Conservation (phyloP, 2,797 vertebrate genomes). For the Sebastes nivosus region DNA sequence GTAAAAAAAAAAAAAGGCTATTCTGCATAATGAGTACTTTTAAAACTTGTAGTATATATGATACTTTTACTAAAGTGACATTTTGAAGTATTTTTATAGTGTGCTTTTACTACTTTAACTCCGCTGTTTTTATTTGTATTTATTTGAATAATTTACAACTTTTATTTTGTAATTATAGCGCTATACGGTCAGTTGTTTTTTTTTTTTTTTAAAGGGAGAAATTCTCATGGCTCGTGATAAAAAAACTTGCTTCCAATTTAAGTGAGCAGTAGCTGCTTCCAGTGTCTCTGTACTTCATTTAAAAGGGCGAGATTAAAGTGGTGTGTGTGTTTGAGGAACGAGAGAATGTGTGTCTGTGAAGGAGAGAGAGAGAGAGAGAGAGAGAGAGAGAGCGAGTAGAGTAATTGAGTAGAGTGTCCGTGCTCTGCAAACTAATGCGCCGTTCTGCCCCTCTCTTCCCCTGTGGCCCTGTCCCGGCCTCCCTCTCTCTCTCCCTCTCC, state of each 20-base stretch:
- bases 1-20: background rate
- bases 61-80: background rate
- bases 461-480: slow-evolving; percentile 69
- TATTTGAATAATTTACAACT: slow-evolving; percentile 1
- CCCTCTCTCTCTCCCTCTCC: slow-evolving; percentile 11
- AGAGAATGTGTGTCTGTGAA: slow-evolving; percentile 19
- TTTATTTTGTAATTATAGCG: slow-evolving; percentile 7
- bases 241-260: slow-evolving; percentile 41
- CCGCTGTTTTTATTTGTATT: background rate
- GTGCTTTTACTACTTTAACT: background rate
- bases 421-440: slow-evolving; percentile 81
- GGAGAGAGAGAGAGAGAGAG: background rate
- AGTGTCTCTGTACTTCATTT: slow-evolving; percentile 63
- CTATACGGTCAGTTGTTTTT: background rate
- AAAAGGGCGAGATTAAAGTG: slow-evolving; percentile 70
- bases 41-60: background rate
- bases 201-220: background rate
- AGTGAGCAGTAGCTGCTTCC: slow-evolving; percentile 48
- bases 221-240: slow-evolving; percentile 10
- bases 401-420: slow-evolving; percentile 80
- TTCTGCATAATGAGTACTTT: background rate
- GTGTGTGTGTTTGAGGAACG: slow-evolving; percentile 35
- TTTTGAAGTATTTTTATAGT: background rate
- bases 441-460: slow-evolving; percentile 73
- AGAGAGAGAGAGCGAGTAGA: slow-evolving; percentile 53